Conservation (phyloP, 1,140 invertebrate species). For the Dryas iulia region DNA sequence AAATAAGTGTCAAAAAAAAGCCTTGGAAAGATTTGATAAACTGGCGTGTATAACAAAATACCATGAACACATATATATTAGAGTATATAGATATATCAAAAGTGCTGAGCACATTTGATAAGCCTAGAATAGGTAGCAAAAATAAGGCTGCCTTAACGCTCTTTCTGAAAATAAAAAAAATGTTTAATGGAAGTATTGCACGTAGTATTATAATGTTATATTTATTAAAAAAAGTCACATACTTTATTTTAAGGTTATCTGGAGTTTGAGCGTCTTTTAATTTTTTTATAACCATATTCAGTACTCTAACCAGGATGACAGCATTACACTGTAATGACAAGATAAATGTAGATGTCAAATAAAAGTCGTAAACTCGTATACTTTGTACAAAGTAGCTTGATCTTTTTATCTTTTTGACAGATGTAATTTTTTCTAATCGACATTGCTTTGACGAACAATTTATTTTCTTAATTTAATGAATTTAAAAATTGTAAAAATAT, state of each 20-base stretch:
- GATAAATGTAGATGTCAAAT: not conserved
- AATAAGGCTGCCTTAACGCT: slow-evolving; percentile 89
- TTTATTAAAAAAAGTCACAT: not conserved
- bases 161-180: slow-evolving; percentile 81
- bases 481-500: too few species aligned
- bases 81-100: slow-evolving; percentile 83
- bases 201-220: not conserved
- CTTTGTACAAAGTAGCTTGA: too few species aligned
- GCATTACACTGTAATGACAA: slow-evolving; percentile 27
- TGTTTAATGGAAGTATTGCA: not conserved
- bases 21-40: slow-evolving; percentile 93
- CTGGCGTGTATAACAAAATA: slow-evolving; percentile 91
- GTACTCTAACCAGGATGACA: not conserved
- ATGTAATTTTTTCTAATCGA: too few species aligned
- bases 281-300: slow-evolving; percentile 7
- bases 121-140: slow-evolving; percentile 90
- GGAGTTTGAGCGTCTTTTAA: not conserved
- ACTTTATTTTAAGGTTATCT: slow-evolving; percentile 1
- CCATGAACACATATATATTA: slow-evolving; percentile 85
- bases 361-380: too few species aligned
- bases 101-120: slow-evolving; percentile 89
- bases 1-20: slow-evolving; percentile 90
- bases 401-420: too few species aligned
- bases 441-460: too few species aligned
- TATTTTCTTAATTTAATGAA: too few species aligned